These are phyloP conservation scores for Drosophila melanogaster DNA, from an alignment of 1,140 invertebrate genomes.

Conservation along the genomic window Release_6_plus_ISO1_MT NT_037436.4:5432501-5433000, in stretches of 20 bases:
- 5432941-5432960: not conserved
- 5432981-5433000: conserved; percentile 38
- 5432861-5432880: conserved; percentile 72
- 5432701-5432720: not conserved
- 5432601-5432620: no score
- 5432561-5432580: not conserved
- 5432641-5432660: no score
- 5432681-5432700: no score
- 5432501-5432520: conserved; percentile 60
- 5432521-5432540: conserved; percentile 19
- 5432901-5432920: not conserved
- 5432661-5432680: not conserved
- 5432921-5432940: conserved; percentile 19
- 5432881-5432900: conserved; percentile 24
- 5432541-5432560: not conserved
- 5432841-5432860: conserved; percentile 65
- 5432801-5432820: conserved; percentile 83
- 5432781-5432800: conserved; percentile 61
- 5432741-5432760: conserved; percentile 57
- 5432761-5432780: conserved; percentile 51
- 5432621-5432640: no score
- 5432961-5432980: conserved; percentile 15
- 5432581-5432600: no score
- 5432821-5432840: conserved; percentile 59
- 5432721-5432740: conserved; percentile 18